Evolutionary conservation across 1,140 invertebrate genomes (phyloP), one percentile per base, ranked within the genome.

Genomic region (Anoplolepis gracilipes): DNA sequence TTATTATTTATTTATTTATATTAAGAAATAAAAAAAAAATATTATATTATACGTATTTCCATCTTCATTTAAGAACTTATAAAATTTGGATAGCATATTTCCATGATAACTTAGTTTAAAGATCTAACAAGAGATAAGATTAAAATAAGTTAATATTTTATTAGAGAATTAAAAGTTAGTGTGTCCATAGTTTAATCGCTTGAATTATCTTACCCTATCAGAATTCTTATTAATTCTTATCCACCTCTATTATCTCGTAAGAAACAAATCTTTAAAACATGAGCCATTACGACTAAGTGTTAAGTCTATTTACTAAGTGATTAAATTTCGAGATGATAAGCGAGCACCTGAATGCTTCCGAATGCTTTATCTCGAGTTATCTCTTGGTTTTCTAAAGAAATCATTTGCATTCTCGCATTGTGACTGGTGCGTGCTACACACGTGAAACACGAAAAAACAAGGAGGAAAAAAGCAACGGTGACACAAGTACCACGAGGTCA

Each of bases 391-490:
- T 19, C 46, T 10, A 1, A 53, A n/a, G 22, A 39, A 42, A 81
- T 30, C 65, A 10, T 19, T 39, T 36, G 46, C 16, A 28, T 57
- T 30, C 19, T 19, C 19, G 25, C 19, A 0, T 59, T 76, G 69
- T 88, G 82, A 79, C 8, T 11, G 70, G n/a, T 77, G 53, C 87
- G 49, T 89, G 87, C 28, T 57, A 3, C 8, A 8, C 1, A 55
- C 53, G 49, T 82, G 70, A 1, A 55, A 46, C 1, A 46, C n/a
- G n/a, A n/a, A n/a, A n/a, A n/a, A n/a, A n/a, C n/a, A n/a, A n/a
- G 16, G n/a, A 10, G 22, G 59, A 69, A 49, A 53, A 65, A 6
- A 5, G 10, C 30, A 22, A 11, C 16, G 33, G 7, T 7, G 19
- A 10, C 33, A 53, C 10, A 46, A 28, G 7, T n/a, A 62, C 19